Conservation (phyloP, 1,140 invertebrate species). For the Theocolax elegans region DNA sequence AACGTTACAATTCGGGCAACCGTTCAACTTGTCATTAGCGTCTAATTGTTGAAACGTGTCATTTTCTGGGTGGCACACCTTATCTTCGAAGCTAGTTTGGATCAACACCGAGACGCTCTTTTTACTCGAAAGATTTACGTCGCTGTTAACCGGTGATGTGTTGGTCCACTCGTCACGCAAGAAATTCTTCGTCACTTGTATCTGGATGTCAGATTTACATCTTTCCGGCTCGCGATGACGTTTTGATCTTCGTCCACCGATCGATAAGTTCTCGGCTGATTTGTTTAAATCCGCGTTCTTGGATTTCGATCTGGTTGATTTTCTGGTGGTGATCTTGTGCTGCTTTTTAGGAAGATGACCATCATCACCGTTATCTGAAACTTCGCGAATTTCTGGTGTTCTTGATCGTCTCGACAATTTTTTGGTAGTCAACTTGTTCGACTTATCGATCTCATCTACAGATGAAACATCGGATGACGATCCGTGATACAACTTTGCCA, state of each 20-base stretch:
- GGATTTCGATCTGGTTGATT: constrained; percentile 54
- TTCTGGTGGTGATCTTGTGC: constrained; percentile 50
- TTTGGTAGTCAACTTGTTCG: background rate
- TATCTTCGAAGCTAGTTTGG: constrained; percentile 61
- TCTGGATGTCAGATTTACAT: constrained; percentile 61
- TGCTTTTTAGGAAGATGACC: background rate
- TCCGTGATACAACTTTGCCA: constrained; percentile 41
- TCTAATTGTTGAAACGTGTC: constrained; percentile 28
- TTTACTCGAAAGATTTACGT: constrained; percentile 50
- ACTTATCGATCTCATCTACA: constrained; percentile 35
- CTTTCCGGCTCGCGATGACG: constrained; percentile 56
- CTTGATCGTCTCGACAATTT: constrained; percentile 42
- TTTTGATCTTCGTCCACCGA: constrained; percentile 48
- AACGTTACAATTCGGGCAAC: constrained; percentile 26
- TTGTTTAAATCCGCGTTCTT: constrained; percentile 57
- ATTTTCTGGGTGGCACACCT: constrained; percentile 46
- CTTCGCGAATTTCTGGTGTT: constrained; percentile 39
- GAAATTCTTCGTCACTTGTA: constrained; percentile 49
- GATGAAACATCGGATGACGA: constrained; percentile 53
- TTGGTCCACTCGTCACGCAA: constrained; percentile 61
- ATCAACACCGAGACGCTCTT: constrained; percentile 59
- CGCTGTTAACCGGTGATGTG: constrained; percentile 55
- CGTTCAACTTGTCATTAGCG: background rate
- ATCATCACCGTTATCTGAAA: background rate
- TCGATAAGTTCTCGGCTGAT: constrained; percentile 56